Percentiles rank a stretch among this genome's conserved stretches.
phyloP scores from a whole-genome alignment of 2,797 vertebrate species.

The Syngnathus acus region DNA sequence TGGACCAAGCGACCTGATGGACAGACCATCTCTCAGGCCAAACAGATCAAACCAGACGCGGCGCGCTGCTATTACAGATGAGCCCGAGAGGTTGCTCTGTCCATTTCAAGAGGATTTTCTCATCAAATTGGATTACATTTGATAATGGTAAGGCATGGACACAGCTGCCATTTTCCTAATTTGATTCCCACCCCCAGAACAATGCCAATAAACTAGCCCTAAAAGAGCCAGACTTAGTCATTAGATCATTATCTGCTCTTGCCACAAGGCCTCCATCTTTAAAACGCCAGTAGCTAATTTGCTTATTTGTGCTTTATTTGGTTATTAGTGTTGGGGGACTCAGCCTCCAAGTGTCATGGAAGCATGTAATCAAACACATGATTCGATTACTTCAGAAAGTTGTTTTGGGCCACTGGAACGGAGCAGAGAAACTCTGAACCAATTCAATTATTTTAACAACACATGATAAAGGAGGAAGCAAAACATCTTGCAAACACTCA shows the following conservation, averaged over 20 bases:
- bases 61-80: constrained; percentile 28
- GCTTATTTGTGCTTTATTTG: constrained; percentile 37
- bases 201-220: constrained; percentile 58
- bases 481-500: background rate
- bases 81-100: constrained; percentile 39
- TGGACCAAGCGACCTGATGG: background rate
- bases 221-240: constrained; percentile 60
- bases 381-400: background rate
- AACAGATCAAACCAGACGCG: constrained; percentile 16
- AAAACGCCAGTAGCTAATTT: constrained; percentile 31
- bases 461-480: background rate
- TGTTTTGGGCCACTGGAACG: background rate
- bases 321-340: constrained; percentile 24
- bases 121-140: constrained; percentile 66
- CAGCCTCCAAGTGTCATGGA: constrained; percentile 10
- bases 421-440: background rate
- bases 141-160: constrained; percentile 61
- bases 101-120: constrained; percentile 59
- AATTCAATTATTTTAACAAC: background rate
- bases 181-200: constrained; percentile 53
- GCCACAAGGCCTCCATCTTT: constrained; percentile 11
- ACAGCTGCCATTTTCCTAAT: constrained; percentile 70
- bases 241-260: constrained; percentile 52
- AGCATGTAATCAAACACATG: background rate
- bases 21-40: constrained; percentile 8